Conservation (phyloP, 2,888 invertebrate species). For the Minunthozetes semirufus region DNA sequence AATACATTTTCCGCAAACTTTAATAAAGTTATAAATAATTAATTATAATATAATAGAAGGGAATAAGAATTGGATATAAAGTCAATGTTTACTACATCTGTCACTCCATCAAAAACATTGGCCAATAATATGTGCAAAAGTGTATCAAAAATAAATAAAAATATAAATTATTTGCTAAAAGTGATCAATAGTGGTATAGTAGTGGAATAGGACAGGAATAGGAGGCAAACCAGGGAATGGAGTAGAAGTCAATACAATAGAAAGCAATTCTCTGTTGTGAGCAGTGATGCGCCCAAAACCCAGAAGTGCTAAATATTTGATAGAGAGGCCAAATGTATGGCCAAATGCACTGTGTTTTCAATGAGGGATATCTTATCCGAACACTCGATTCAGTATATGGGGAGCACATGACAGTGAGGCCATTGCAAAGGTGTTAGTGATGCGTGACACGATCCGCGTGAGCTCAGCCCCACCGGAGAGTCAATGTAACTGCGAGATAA, state of each 20-base stretch:
- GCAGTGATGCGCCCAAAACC: conserved; percentile 18
- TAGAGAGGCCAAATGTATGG: neutral
- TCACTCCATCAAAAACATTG: neutral
- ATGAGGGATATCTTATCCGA: conserved; percentile 25
- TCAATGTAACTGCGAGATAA: conserved; percentile 19
- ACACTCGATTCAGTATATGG: conserved; percentile 3
- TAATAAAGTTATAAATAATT: conserved; percentile 13
- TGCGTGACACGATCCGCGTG: conserved; percentile 17
- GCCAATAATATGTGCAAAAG: neutral
- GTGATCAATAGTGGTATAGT: conserved; percentile 15
- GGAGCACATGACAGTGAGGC: conserved; percentile 13
- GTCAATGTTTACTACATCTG: neutral
- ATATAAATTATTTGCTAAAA: conserved; percentile 20
- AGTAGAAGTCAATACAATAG: neutral
- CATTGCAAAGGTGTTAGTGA: conserved; percentile 14
- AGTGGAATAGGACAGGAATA: too few relatives aligned
- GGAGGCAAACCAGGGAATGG: neutral
- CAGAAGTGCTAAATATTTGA: conserved; percentile 25
- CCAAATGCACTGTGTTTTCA: conserved; percentile 18
- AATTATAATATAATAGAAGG: too few relatives aligned
- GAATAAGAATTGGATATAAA: neutral
- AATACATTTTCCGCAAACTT: neutral
- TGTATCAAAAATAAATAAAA: conserved; percentile 3
- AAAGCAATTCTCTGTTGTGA: neutral
- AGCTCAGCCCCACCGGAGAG: conserved; percentile 10